phyloP scores from a whole-genome alignment of 2,113 vertebrate genomes.

The Prunella fulvescens region DNA sequence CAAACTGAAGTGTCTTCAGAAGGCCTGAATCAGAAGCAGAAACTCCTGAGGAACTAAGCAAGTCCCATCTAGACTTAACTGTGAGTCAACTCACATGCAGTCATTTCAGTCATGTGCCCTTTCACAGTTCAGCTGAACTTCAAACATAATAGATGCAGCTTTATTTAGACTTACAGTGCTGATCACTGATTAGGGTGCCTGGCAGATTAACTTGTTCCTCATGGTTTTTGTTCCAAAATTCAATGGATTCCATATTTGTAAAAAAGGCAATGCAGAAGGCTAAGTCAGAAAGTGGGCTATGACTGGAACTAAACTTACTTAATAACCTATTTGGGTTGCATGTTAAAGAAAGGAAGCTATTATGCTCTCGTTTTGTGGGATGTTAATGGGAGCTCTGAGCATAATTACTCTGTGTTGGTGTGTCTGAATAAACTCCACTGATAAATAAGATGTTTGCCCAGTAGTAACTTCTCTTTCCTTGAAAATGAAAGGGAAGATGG shows the following conservation, averaged over 20 bases:
- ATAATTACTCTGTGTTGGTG: constrained; percentile 61
- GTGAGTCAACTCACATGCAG: constrained; percentile 48
- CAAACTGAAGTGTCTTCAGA: not conserved
- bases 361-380: constrained; percentile 48
- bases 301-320: constrained; percentile 54
- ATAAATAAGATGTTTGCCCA: constrained; percentile 32
- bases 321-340: constrained; percentile 54
- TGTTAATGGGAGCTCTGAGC: constrained; percentile 58
- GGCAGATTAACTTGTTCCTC: constrained; percentile 62
- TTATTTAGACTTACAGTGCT: constrained; percentile 58
- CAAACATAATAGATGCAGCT: constrained; percentile 49
- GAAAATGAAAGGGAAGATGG: not conserved
- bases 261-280: constrained; percentile 43
- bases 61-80: constrained; percentile 8
- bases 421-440: constrained; percentile 58
- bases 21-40: constrained; percentile 25
- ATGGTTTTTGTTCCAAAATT: constrained; percentile 57
- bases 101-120: constrained; percentile 61
- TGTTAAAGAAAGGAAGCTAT: constrained; percentile 64
- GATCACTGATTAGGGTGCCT: constrained; percentile 45
- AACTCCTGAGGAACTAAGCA: not conserved
- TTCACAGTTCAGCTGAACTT: constrained; percentile 61
- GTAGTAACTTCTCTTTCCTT: constrained; percentile 28
- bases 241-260: constrained; percentile 61
- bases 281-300: constrained; percentile 52